These are phyloP conservation scores for Loripinus fragilis DNA, from an alignment of 2,888 invertebrate genomes.

Conservation along the genomic window DNA sequence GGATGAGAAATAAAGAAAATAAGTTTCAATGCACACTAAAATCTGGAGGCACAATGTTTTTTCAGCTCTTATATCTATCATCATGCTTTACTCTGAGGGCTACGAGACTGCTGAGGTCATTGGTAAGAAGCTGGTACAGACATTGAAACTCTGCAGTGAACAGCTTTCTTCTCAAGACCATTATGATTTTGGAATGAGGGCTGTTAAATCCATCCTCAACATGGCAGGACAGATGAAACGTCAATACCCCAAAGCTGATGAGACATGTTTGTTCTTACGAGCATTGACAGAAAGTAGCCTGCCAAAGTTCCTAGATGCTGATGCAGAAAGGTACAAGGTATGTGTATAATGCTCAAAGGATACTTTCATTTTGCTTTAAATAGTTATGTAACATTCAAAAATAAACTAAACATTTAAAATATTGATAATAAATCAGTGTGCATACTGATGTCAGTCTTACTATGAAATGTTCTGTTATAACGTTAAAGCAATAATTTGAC, in stretches of 20 bases:
- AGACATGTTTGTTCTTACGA: slow-evolving; percentile 90
- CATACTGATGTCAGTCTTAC: too few relatives aligned
- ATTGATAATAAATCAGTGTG: too few relatives aligned
- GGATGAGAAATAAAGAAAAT: too few relatives aligned
- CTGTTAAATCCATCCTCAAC: slow-evolving; percentile 88
- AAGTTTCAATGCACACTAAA: too few relatives aligned
- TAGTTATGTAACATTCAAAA: too few relatives aligned
- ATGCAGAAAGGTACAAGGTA: slow-evolving; percentile 91
- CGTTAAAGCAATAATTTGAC: too few relatives aligned
- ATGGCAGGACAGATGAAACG: slow-evolving; percentile 96
- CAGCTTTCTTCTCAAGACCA: slow-evolving; percentile 95
- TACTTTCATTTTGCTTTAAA: too few relatives aligned
- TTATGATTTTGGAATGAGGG: slow-evolving; percentile 92
- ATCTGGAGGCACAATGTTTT: too few relatives aligned
- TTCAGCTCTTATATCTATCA: slow-evolving; percentile 89
- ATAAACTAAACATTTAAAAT: too few relatives aligned
- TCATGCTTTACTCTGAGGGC: slow-evolving; percentile 96
- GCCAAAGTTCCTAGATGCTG: slow-evolving; percentile 94
- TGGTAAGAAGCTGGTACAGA: slow-evolving; percentile 96
- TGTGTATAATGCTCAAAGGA: too few relatives aligned
- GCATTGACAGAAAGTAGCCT: slow-evolving; percentile 95
- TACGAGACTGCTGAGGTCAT: slow-evolving; percentile 94
- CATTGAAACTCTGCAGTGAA: slow-evolving; percentile 96
- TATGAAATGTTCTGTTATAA: too few relatives aligned
- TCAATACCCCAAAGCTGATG: slow-evolving; percentile 91